Evolutionary conservation across 2,888 invertebrate species (phyloP), one percentile per base, ranked within the genome.

Genomic region (Dione vanillae): DNA sequence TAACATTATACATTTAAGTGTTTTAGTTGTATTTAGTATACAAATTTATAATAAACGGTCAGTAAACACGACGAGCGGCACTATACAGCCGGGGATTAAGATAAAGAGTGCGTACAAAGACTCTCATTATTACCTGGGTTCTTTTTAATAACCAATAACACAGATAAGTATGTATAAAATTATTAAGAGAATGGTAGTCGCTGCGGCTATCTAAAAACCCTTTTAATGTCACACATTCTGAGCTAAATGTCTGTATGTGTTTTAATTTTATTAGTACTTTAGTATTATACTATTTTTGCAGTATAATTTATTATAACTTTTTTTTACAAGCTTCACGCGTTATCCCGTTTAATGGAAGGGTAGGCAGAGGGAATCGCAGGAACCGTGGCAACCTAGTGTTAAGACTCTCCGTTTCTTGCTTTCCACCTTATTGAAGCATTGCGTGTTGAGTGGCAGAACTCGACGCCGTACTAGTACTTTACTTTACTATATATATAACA

Each of bases 111-210:
- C 54, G 16, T 54, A 56, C 54, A 64, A 64, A 69, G 54, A 52
- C n/a, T 54, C 47, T 40, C 40, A 69, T 69, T 54, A 69, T 61
- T 61, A 41, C 61, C 61, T 49, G n/a, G 19, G 19, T 43, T 40
- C 51, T 43, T 67, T 67, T 61, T 61, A 67, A 67, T 67, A 67
- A 59, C 67, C 67, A 61, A 67, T 67, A 67, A 67, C 27, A 43
- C 19, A 45, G 67, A 67, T 67, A 67, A 52, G 51, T 19, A 67
- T 43, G 52, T 61, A 67, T 27, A 19, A 51, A 61, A 67, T 67
- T 52, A 61, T 41, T 0, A 16, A 45, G 12, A 41, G 52, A 67
- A 61, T 61, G 61, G 61, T 61, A 61, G 61, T 61, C 45, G 27
- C 11, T 35, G 61, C 45, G 45, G 61, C 45, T 61, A 61, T 61